Conservation (phyloP, 2,888 invertebrate species). For the Pollenia angustigena region DNA sequence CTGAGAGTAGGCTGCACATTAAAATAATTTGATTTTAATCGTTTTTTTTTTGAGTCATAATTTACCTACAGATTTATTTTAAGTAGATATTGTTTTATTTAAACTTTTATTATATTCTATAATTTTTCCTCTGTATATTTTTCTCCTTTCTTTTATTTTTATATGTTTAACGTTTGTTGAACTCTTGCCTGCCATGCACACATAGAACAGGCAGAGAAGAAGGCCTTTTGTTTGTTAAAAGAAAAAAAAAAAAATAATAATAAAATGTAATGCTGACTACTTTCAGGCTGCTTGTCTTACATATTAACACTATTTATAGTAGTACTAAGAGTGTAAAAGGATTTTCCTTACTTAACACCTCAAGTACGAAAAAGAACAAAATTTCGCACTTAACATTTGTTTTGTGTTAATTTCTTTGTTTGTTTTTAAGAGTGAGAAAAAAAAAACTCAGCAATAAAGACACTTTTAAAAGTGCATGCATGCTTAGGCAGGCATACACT, state of each 20-base stretch:
- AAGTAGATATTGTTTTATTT: not conserved
- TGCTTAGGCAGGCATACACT: slow-evolving; percentile 26
- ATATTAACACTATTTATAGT: slow-evolving; percentile 72
- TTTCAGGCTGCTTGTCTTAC: slow-evolving; percentile 66
- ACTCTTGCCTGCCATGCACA: slow-evolving; percentile 37
- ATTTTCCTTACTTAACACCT: slow-evolving; percentile 70
- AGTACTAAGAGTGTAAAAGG: slow-evolving; percentile 68
- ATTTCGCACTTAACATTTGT: slow-evolving; percentile 62
- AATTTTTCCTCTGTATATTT: slow-evolving; percentile 11
- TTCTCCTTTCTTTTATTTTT: slow-evolving; percentile 5
- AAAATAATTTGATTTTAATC: too few species aligned
- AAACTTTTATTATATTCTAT: not conserved
- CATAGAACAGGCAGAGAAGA: not conserved
- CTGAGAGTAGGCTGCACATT: too few species aligned
- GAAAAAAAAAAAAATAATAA: slow-evolving; percentile 7
- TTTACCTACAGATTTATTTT: too few species aligned
- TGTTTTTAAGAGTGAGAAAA: slow-evolving; percentile 13
- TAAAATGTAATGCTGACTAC: slow-evolving; percentile 57
- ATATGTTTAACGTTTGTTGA: slow-evolving; percentile 63
- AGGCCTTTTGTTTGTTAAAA: slow-evolving; percentile 45
- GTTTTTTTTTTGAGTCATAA: too few species aligned
- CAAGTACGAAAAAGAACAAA: slow-evolving; percentile 67
- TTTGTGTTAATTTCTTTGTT: slow-evolving; percentile 26
- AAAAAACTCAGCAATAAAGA: slow-evolving; percentile 30
- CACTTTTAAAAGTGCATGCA: not conserved